phyloP scores from a whole-genome alignment of 2,797 vertebrate species.

The Poecilia gillii region DNA sequence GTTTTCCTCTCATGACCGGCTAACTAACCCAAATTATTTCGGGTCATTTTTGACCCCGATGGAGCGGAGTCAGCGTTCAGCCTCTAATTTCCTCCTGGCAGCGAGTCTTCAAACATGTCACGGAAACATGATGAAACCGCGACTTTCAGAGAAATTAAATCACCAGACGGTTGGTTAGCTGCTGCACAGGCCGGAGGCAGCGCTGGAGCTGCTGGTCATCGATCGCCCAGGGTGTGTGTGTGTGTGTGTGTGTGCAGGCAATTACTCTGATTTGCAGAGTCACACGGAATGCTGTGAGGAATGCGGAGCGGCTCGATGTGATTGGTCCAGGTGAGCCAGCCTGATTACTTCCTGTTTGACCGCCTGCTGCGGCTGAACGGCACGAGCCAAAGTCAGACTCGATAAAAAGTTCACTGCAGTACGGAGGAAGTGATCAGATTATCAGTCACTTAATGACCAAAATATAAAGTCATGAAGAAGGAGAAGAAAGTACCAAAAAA shows the following conservation, averaged over 20 bases:
- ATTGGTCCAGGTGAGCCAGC: slow-evolving; percentile 60
- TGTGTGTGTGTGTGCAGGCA: slow-evolving; percentile 45
- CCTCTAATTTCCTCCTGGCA: background rate
- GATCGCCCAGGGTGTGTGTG: slow-evolving; percentile 25
- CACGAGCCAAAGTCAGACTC: too few relatives aligned
- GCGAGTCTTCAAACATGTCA: slow-evolving; percentile 50
- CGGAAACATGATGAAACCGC: slow-evolving; percentile 63
- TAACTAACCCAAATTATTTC: background rate
- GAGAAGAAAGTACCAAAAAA: too few relatives aligned
- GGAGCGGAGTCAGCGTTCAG: background rate
- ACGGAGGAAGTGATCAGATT: too few relatives aligned
- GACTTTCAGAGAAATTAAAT: slow-evolving; percentile 58
- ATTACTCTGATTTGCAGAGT: slow-evolving; percentile 75
- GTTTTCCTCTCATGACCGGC: background rate
- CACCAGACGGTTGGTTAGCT: slow-evolving; percentile 55
- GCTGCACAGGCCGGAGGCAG: slow-evolving; percentile 21
- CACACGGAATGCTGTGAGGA: slow-evolving; percentile 60
- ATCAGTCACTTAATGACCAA: too few relatives aligned
- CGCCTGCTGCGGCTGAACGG: slow-evolving; percentile 54
- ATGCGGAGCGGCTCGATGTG: slow-evolving; percentile 68
- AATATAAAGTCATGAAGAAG: too few relatives aligned
- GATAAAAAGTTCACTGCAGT: too few relatives aligned
- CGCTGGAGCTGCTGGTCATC: slow-evolving; percentile 6
- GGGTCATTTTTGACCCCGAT: background rate
- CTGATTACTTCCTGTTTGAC: slow-evolving; percentile 45